phyloP scores from a whole-genome alignment of 2,888 invertebrate species.

The Byasa hedistus region DNA sequence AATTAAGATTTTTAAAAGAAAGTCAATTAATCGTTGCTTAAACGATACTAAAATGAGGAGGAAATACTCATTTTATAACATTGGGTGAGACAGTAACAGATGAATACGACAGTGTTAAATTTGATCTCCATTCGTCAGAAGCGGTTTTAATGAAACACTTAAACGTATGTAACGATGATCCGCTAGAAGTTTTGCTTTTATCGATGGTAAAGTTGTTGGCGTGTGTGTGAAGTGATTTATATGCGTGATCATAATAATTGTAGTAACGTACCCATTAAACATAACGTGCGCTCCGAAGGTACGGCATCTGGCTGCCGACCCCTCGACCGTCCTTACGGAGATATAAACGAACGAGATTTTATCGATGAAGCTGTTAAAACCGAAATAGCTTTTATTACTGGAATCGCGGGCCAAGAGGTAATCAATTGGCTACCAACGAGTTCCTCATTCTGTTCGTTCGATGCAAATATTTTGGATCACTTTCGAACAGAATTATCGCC shows the following conservation, averaged over 20 bases:
- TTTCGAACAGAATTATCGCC: conserved; percentile 11
- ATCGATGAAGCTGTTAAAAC: conserved; percentile 29
- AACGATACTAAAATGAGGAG: too few relatives aligned
- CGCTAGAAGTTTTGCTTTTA: too few relatives aligned
- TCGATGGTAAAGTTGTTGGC: too few relatives aligned
- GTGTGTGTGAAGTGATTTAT: not conserved
- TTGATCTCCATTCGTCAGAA: too few relatives aligned
- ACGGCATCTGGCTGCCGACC: conserved; percentile 22
- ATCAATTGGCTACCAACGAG: conserved; percentile 30
- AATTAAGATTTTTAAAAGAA: too few relatives aligned
- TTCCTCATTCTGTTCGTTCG: conserved; percentile 20
- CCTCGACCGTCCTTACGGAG: conserved; percentile 24
- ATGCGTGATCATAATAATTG: conserved; percentile 11
- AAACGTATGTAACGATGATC: too few relatives aligned
- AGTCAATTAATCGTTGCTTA: too few relatives aligned
- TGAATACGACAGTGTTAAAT: too few relatives aligned
- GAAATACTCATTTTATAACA: too few relatives aligned
- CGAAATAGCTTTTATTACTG: conserved; percentile 36
- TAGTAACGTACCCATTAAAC: conserved; percentile 15
- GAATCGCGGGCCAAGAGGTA: conserved; percentile 34
- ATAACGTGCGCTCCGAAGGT: conserved; percentile 6
- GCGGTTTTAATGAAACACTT: too few relatives aligned
- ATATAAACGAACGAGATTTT: conserved; percentile 31
- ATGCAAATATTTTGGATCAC: conserved; percentile 28
- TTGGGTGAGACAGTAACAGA: too few relatives aligned